These are phyloP conservation scores for Pyrrhosoma nymphula DNA, from an alignment of 2,888 invertebrate species.

Conservation along the genomic window DNA sequence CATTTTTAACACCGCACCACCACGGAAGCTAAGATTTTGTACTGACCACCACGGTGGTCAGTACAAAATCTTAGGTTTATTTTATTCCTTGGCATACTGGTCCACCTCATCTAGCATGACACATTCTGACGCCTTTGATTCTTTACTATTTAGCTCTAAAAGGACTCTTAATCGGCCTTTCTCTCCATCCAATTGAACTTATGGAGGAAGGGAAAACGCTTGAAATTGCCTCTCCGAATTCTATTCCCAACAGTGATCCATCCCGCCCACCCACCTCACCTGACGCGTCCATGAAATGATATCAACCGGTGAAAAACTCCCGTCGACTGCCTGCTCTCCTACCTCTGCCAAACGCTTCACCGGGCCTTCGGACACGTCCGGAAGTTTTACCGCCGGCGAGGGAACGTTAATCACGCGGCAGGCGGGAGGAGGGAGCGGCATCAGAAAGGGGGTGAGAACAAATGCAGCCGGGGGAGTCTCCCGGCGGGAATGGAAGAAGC, in stretches of 20 bases:
- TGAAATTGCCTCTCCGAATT: background rate
- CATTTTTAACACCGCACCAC: no score
- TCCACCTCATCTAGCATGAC: no score
- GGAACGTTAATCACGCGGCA: conserved; percentile 8
- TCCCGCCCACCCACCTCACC: background rate
- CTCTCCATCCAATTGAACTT: no score
- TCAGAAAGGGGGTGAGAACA: background rate
- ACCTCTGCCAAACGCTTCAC: background rate
- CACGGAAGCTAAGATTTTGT: no score
- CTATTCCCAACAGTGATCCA: background rate
- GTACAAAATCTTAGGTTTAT: no score
- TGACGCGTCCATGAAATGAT: conserved; percentile 8
- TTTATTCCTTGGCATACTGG: no score
- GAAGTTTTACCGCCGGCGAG: conserved; percentile 4
- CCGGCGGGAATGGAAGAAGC: background rate
- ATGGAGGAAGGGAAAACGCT: no score
- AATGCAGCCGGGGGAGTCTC: background rate
- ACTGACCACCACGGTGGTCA: no score
- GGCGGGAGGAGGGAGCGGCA: background rate
- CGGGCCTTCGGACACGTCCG: conserved; percentile 8
- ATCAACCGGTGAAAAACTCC: background rate
- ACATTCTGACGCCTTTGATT: no score
- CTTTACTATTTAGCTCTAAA: no score
- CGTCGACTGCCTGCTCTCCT: background rate
- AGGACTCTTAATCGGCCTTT: no score